Conservation (phyloP, 2,113 vertebrate species). For the Ornithorhynchus anatinus region DNA sequence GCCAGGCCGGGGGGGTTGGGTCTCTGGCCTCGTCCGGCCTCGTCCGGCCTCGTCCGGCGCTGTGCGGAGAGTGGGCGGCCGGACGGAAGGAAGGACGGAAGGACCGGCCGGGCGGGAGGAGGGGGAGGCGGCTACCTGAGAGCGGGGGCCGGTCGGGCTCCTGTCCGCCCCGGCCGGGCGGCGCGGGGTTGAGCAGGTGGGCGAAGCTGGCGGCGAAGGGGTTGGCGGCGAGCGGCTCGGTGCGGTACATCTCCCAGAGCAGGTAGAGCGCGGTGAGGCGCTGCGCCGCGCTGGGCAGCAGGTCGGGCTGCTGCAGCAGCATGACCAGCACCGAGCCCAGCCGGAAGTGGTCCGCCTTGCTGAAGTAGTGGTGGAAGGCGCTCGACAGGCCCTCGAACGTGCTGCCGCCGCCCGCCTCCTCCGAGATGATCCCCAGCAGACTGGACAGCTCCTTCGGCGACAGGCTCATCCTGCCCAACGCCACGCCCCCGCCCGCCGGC, state of each 20-base stretch:
- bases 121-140: slow-evolving; percentile 72
- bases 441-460: slow-evolving; percentile 93
- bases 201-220: slow-evolving; percentile 97
- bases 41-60: too few species aligned
- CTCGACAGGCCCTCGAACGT: slow-evolving; percentile 93
- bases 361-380: slow-evolving; percentile 95
- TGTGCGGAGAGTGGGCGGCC: background rate
- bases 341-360: slow-evolving; percentile 93
- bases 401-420: slow-evolving; percentile 90
- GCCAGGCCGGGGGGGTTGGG: too few species aligned
- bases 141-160: slow-evolving; percentile 86
- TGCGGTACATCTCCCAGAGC: slow-evolving; percentile 99
- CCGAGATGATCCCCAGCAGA: slow-evolving; percentile 93
- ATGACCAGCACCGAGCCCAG: slow-evolving; percentile 93
- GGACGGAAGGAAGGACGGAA: background rate
- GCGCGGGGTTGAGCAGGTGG: slow-evolving; percentile 91
- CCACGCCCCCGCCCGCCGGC: background rate
- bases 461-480: slow-evolving; percentile 82
- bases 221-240: slow-evolving; percentile 94
- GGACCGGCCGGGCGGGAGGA: background rate
- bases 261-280: slow-evolving; percentile 96
- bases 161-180: slow-evolving; percentile 76
- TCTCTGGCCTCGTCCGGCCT: too few species aligned
- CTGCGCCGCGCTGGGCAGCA: slow-evolving; percentile 92
- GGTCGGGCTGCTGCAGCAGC: slow-evolving; percentile 95